Base-by-base conservation (phyloP, 2,113 vertebrate genomes). In the Setophaga kirtlandii region DNA sequence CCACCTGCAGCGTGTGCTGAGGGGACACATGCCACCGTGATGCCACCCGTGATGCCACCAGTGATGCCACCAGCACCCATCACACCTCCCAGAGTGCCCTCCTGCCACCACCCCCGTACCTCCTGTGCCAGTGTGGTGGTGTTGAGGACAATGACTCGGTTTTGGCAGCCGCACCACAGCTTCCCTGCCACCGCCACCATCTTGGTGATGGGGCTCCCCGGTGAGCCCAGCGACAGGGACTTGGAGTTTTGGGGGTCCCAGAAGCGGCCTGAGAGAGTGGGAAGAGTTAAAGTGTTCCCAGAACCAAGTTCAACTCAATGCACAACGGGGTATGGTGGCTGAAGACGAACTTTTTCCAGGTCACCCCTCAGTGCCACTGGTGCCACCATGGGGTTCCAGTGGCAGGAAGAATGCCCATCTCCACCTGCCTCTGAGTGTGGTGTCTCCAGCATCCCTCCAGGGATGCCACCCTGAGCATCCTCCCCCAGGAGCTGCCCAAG, bases 191-290 rank as follows among this genome's bases (percentile, higher is more conserved):
- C 99, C 0, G 99, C 99, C 82, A 99, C 99, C 99, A 99, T 99
- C 97, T 99, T 99, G 91, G 99, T 99, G 86, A 99, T 97, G 8
- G 99, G 99, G 96, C 98, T 98, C 31, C 98, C 98, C 0, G 99
- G 98, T 0, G 99, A 98, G 62, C 99, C 99, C 79, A 99, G 91
- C 22, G 98, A 98, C 86, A 99, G 96, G 0, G 98, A 99, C 81
- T 99, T 99, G 81, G 99, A 99, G 92, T 99, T 99, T 46, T 99
- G 99, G n/a, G 99, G 97, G 94, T 99, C 99, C 99, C 99, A 99
- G 97, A 99, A 99, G 96, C 93, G 99, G n/a, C 99, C 99, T 99
- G 97, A 33, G 68, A 81, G 9, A 31, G 33, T 17, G 46, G 30
- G 52, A 21, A 33, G 37, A 77, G 28, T 73, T 76, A 22, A 37